phyloP scores from a whole-genome alignment of 2,888 invertebrate species.

The Ochlodes sylvanus region DNA sequence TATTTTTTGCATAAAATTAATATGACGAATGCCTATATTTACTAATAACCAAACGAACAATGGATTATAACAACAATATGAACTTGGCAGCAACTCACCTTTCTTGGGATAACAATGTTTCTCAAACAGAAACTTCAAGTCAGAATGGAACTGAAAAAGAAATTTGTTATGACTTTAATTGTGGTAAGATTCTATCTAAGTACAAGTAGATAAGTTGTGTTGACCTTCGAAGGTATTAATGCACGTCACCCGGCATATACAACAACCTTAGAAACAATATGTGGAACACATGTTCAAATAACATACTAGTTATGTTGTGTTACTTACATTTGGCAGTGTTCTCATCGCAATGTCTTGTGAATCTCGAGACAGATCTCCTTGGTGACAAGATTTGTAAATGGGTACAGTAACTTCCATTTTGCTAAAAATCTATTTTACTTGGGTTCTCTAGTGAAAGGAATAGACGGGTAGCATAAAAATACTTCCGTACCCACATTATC shows the following conservation, averaged over 20 bases:
- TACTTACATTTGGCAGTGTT: slow-evolving; percentile 18
- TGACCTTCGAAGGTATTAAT: slow-evolving; percentile 8
- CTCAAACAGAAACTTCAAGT: slow-evolving; percentile 12
- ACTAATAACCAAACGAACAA: too few species aligned
- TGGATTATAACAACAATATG: background rate
- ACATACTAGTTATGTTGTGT: background rate
- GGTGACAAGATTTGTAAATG: background rate
- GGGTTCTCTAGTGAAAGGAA: background rate
- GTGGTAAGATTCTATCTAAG: background rate
- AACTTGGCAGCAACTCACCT: slow-evolving; percentile 7
- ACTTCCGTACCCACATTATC: background rate
- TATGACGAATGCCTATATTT: too few species aligned
- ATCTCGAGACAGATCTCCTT: slow-evolving; percentile 9
- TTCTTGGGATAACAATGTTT: slow-evolving; percentile 9
- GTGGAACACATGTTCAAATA: slow-evolving; percentile 26
- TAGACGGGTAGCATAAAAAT: background rate
- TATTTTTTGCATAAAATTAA: too few species aligned
- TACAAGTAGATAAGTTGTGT: slow-evolving; percentile 1
- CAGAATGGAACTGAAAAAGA: slow-evolving; percentile 19
- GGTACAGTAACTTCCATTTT: slow-evolving; percentile 21
- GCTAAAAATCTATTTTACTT: background rate
- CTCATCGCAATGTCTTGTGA: background rate
- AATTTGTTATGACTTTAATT: background rate
- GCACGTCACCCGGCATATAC: background rate
- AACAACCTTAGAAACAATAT: background rate